phyloP scores from a whole-genome alignment of 2,113 vertebrate genomes.

The Pelusios castaneus region DNA sequence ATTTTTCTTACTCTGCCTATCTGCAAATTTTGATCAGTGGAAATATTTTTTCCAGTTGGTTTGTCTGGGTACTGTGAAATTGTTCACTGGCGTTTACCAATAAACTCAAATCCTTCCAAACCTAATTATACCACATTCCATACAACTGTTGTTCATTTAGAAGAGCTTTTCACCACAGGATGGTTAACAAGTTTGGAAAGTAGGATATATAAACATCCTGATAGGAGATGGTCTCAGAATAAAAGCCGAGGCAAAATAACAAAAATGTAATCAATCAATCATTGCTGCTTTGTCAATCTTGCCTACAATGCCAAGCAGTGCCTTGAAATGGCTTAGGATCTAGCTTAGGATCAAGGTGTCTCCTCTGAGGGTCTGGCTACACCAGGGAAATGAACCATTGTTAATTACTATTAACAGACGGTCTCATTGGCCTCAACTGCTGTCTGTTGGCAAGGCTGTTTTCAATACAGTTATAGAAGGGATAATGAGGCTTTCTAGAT shows the following conservation, averaged over 20 bases:
- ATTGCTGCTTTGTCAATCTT: neutral
- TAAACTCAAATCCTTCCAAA: neutral
- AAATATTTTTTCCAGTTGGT: neutral
- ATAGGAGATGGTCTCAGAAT: neutral
- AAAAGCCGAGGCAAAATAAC: neutral
- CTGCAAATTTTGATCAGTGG: neutral
- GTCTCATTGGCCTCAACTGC: neutral
- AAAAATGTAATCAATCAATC: no score
- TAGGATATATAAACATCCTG: neutral
- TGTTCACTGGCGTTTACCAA: neutral
- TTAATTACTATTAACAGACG: neutral
- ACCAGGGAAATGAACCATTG: neutral
- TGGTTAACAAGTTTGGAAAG: neutral
- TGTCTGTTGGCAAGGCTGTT: neutral
- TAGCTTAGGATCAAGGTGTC: neutral
- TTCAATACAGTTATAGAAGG: neutral
- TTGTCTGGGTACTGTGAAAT: neutral
- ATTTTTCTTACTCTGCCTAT: no score
- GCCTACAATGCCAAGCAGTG: neutral
- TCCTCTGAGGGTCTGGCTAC: neutral
- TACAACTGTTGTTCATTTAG: neutral
- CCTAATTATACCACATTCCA: neutral
- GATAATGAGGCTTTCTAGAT: neutral
- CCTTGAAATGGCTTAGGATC: neutral
- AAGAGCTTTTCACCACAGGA: neutral